Conservation (phyloP, 2,113 vertebrate genomes). For the Romanogobio albipinnatus region DNA sequence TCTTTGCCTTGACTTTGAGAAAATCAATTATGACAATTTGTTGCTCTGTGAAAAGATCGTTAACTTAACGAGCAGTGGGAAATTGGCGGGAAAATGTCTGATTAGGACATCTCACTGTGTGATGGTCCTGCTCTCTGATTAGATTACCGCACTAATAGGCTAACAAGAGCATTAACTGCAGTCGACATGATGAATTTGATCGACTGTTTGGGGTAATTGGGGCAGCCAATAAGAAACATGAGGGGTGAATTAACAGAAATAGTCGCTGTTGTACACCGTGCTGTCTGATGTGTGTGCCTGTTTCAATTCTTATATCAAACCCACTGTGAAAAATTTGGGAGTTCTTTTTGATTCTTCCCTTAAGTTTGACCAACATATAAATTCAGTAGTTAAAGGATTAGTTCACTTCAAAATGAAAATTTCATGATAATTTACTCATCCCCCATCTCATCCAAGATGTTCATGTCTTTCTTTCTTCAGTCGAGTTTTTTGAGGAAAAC, state of each 20-base stretch:
- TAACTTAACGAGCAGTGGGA: constrained; percentile 52
- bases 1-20: constrained; percentile 56
- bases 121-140: constrained; percentile 53
- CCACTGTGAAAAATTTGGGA: no score
- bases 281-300: background rate
- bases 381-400: no score
- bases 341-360: no score
- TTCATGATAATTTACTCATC: no score
- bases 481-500: no score
- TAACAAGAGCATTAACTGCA: constrained; percentile 33
- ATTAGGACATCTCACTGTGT: constrained; percentile 55
- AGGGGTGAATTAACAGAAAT: constrained; percentile 21
- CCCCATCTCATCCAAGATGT: no score
- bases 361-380: no score
- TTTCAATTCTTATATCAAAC: no score
- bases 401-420: no score
- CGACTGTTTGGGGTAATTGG: constrained; percentile 21
- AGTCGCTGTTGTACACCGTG: background rate
- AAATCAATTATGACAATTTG: constrained; percentile 56
- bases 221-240: background rate
- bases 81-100: constrained; percentile 54
- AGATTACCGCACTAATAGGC: constrained; percentile 50
- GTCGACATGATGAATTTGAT: constrained; percentile 44
- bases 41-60: constrained; percentile 54
- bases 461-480: no score